Conservation (phyloP, 1,140 invertebrate genomes). For the Drosophila simulans region DNA sequence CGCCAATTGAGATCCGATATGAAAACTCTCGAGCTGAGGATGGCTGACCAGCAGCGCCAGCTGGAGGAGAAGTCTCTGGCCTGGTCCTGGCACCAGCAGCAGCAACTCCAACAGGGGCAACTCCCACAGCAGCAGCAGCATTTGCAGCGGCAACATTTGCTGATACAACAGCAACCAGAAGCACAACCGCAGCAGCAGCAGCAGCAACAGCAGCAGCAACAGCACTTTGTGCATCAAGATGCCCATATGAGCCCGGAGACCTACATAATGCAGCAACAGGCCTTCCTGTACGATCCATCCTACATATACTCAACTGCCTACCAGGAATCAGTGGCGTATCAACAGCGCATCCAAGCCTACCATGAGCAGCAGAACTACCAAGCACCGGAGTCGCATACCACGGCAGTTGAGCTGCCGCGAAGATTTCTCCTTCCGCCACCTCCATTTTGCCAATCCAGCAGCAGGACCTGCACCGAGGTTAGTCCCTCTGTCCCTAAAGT, state of each 20-base stretch:
- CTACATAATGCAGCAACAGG: background rate
- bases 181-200: slow-evolving; percentile 1
- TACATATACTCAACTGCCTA: slow-evolving; percentile 14
- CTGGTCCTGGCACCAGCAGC: slow-evolving; percentile 40
- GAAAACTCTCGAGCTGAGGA: slow-evolving; percentile 18
- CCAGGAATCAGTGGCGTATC: slow-evolving; percentile 12
- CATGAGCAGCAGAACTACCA: slow-evolving; percentile 23
- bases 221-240: slow-evolving; percentile 15
- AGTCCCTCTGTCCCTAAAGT: background rate
- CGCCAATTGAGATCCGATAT: slow-evolving; percentile 22
- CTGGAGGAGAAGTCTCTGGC: slow-evolving; percentile 11
- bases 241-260: background rate
- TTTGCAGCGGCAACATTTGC: slow-evolving; percentile 17
- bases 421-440: slow-evolving; percentile 6
- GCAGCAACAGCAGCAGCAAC: slow-evolving; percentile 5
- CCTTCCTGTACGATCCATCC: slow-evolving; percentile 13
- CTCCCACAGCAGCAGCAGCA: slow-evolving; percentile 1
- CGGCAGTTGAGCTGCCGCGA: slow-evolving; percentile 2
- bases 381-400: slow-evolving; percentile 5
- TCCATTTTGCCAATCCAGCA: slow-evolving; percentile 4
- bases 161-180: slow-evolving; percentile 15
- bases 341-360: slow-evolving; percentile 42
- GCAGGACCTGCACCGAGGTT: background rate
- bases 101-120: background rate
- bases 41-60: slow-evolving; percentile 30